phyloP scores from a whole-genome alignment of 2,797 vertebrate genomes.

The Lutjanus campechanus region DNA sequence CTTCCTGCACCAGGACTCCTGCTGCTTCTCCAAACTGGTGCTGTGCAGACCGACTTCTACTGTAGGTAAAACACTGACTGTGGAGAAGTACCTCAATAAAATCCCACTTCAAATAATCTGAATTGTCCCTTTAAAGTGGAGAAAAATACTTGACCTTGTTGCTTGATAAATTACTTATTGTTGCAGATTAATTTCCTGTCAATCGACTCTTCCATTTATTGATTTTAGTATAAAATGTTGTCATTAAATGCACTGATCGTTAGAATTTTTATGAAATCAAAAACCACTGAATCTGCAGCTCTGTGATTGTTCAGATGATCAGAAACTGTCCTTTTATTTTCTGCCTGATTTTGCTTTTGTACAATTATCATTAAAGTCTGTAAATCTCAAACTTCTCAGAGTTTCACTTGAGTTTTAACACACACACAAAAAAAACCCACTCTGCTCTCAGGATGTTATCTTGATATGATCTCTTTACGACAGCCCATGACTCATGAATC shows the following conservation, averaged over 20 bases:
- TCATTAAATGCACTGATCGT: not conserved
- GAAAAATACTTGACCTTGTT: not conserved
- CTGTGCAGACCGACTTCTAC: too few relatives aligned
- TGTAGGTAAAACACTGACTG: too few relatives aligned
- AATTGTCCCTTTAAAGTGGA: not conserved
- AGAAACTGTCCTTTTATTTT: not conserved
- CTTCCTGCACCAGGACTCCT: too few relatives aligned
- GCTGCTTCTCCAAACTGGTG: too few relatives aligned
- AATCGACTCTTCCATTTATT: not conserved
- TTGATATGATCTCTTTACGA: conserved; percentile 16
- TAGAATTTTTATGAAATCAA: not conserved
- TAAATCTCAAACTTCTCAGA: not conserved
- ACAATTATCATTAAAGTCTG: conserved; percentile 34
- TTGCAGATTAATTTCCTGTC: not conserved
- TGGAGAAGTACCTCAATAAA: too few relatives aligned
- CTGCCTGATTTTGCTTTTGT: not conserved
- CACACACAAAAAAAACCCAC: not conserved
- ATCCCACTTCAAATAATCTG: too few relatives aligned
- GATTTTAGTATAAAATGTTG: not conserved
- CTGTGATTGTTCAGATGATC: conserved; percentile 9
- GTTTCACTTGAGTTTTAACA: not conserved
- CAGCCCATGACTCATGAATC: conserved; percentile 21
- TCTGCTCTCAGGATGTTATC: not conserved
- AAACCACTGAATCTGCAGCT: conserved; percentile 11
- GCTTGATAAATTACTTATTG: not conserved